Conservation (phyloP, 2,888 invertebrate species). For the Ectobius pallidus region DNA sequence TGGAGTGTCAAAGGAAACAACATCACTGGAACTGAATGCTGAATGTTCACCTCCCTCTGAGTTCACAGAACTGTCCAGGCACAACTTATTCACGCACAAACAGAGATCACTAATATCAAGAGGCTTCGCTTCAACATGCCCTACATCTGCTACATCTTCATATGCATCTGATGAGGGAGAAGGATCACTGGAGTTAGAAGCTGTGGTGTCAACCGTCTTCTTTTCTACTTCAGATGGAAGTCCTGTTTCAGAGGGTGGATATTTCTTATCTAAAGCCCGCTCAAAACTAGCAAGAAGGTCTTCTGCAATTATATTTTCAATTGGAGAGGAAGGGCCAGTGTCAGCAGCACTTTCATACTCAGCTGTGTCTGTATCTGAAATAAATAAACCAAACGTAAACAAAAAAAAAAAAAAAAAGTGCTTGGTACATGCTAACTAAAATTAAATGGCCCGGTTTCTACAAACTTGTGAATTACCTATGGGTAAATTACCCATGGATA, state of each 20-base stretch:
- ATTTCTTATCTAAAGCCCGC: conserved; percentile 6
- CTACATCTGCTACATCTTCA: conserved; percentile 4
- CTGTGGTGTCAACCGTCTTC: background rate
- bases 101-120: conserved; percentile 16
- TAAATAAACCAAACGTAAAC: conserved; percentile 3
- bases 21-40: too few species aligned
- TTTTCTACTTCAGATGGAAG: background rate
- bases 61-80: background rate
- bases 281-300: conserved; percentile 13
- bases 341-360: conserved; percentile 45
- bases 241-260: background rate
- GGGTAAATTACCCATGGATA: too few species aligned
- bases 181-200: background rate
- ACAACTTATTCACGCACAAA: background rate
- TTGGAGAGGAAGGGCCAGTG: conserved; percentile 34
- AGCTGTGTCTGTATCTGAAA: conserved; percentile 43
- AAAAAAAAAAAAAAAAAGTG: too few species aligned
- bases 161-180: conserved; percentile 13
- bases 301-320: conserved; percentile 27
- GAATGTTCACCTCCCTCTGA: background rate
- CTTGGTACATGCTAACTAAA: too few species aligned
- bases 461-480: too few species aligned
- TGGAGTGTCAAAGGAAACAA: too few species aligned
- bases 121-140: background rate
- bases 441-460: too few species aligned